Conservation (phyloP, 35 echinoderm and acorn worm species). For the Ophioderma brevispina region DNA sequence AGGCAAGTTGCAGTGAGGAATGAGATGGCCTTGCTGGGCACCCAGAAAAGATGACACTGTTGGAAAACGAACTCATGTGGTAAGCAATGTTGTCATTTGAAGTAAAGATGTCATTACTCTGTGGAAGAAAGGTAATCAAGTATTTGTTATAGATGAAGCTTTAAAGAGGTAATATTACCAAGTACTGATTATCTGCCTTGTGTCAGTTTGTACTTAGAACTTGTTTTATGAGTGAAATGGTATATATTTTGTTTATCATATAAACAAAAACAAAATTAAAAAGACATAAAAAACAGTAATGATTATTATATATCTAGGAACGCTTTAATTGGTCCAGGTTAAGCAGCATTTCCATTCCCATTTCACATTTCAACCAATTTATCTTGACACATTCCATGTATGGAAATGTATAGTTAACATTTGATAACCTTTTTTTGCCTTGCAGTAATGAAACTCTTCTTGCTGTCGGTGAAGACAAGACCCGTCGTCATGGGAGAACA, state of each 20-base stretch:
- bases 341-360: no score
- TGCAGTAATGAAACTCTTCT: constrained; percentile 94
- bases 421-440: not conserved
- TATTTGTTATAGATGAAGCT: no score
- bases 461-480: constrained; percentile 92
- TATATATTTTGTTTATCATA: no score
- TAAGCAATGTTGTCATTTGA: constrained; percentile 39
- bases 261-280: no score
- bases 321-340: no score
- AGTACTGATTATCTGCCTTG: no score
- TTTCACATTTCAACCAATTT: not conserved
- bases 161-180: no score
- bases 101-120: not conserved
- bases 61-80: constrained; percentile 96
- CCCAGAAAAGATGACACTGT: constrained; percentile 81
- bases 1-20: constrained; percentile 90
- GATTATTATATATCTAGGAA: no score
- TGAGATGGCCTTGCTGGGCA: constrained; percentile 88
- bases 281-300: no score
- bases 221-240: no score
- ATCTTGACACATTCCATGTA: not conserved
- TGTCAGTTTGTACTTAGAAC: no score
- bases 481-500: constrained; percentile 99
- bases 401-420: not conserved
- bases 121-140: not conserved